Base-by-base conservation (phyloP, 64 coral and sea anemone species). In the Astreopora myriophthalma region DNA sequence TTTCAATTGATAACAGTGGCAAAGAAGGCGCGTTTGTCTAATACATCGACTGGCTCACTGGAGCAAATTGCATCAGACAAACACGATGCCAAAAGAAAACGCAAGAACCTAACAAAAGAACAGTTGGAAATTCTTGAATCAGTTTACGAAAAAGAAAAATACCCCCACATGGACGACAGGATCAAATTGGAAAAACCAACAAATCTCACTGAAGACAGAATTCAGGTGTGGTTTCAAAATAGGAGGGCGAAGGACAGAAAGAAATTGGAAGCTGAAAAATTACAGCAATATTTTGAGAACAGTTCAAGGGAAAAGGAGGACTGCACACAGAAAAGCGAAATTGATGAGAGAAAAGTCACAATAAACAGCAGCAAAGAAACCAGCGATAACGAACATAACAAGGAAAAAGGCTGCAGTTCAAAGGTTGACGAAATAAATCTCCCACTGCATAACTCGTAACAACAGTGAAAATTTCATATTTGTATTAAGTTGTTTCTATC, bases 181-280 rank as follows among this genome's bases (percentile, higher is more conserved):
- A 28, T 76, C 28, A 92, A 69, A 48, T 52, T 92, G 29, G 36
- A 76, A 35, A 75, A 39, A 64, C 26, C 83, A 1, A 92, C 90
- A 0, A 76, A 78, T 37, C 66, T 92, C 3, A 76, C 70, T 0
- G 90, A 92, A 22, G 90, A 85, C 24, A 32, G 90, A 6, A 92
- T 92, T 12, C 90, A 92, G 30, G 69, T 92, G 2, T 92, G 90
- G 90, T 92, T 92, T 60, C 90, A 92, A 86, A 92, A 92, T 71
- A 70, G 90, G 20, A 84, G 90, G 7, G 90, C 90, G 0, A 92
- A 92, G 22, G 90, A 92, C 51, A 86, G 90, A 19, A 71, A 84
- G 17, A 83, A 52, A 70, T 26, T 57, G 8, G 89, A 91, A 5
- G 66, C 37, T 12, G 60, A 46, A 69, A 89, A 34, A 78, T 67